Conservation (phyloP, 2,113 vertebrate genomes). For the Psephotus haematonotus region DNA sequence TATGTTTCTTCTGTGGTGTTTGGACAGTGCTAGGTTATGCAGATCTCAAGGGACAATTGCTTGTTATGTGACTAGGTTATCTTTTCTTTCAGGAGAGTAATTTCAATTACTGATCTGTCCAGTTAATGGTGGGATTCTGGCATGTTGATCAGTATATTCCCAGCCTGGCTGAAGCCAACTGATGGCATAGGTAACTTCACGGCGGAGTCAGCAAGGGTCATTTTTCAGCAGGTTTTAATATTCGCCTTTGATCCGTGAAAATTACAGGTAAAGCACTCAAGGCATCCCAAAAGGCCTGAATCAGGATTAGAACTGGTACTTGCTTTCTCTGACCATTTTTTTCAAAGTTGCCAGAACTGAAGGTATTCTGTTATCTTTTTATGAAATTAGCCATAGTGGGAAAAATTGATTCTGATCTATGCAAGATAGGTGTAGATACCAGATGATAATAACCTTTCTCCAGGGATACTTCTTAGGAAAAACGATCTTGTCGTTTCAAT, state of each 20-base stretch:
- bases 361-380: not conserved
- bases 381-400: not conserved
- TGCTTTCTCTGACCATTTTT: not conserved
- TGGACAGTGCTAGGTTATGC: not conserved
- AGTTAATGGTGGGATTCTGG: not conserved
- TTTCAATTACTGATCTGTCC: not conserved
- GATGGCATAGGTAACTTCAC: not conserved
- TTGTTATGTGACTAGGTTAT: not conserved
- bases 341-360: not conserved
- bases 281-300: not conserved
- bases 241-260: not conserved
- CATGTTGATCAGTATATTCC: not conserved
- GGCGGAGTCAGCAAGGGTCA: not conserved
- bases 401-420: not conserved
- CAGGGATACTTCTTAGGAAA: not conserved
- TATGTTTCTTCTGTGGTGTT: not conserved
- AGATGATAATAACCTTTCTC: not conserved
- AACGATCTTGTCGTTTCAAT: not conserved
- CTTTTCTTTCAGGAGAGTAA: not conserved
- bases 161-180: not conserved
- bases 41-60: not conserved
- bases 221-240: not conserved
- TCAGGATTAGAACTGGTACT: not conserved
- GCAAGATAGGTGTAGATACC: not conserved
- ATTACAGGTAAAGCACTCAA: not conserved